Conservation (phyloP, 1,140 invertebrate genomes). For the Ephestia elutella region DNA sequence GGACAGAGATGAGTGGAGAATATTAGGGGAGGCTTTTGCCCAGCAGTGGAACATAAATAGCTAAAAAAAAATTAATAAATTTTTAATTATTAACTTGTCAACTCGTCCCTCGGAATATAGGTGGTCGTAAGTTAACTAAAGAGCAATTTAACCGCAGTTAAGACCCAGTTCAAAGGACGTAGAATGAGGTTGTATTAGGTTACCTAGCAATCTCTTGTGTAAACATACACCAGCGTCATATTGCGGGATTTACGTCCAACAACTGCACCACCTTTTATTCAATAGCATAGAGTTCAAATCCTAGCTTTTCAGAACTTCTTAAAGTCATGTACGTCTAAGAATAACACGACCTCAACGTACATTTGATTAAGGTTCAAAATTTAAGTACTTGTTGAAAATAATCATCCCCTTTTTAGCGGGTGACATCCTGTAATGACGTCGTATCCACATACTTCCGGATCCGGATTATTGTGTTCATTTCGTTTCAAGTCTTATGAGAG, state of each 20-base stretch:
- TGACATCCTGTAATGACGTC: too few relatives aligned
- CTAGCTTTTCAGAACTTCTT: background rate
- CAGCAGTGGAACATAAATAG: too few relatives aligned
- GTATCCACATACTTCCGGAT: too few relatives aligned
- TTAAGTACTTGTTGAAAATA: background rate
- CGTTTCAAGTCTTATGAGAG: too few relatives aligned
- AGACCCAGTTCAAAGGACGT: background rate
- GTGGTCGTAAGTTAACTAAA: background rate
- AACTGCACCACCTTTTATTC: background rate
- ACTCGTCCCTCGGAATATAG: too few relatives aligned
- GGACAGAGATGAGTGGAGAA: too few relatives aligned
- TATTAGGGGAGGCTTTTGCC: too few relatives aligned
- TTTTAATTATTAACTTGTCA: too few relatives aligned
- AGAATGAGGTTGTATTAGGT: constrained; percentile 1
- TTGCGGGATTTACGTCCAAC: background rate
- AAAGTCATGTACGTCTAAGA: background rate
- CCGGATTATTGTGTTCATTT: too few relatives aligned
- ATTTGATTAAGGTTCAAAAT: background rate
- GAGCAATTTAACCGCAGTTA: background rate
- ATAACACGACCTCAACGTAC: background rate
- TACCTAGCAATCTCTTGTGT: background rate
- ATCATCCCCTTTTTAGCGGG: too few relatives aligned
- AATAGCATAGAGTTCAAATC: background rate
- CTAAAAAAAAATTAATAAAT: too few relatives aligned
- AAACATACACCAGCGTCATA: background rate